These are phyloP conservation scores for Xiphophorus maculatus DNA, from an alignment of 2,113 vertebrate genomes.

Conservation along the genomic window DNA sequence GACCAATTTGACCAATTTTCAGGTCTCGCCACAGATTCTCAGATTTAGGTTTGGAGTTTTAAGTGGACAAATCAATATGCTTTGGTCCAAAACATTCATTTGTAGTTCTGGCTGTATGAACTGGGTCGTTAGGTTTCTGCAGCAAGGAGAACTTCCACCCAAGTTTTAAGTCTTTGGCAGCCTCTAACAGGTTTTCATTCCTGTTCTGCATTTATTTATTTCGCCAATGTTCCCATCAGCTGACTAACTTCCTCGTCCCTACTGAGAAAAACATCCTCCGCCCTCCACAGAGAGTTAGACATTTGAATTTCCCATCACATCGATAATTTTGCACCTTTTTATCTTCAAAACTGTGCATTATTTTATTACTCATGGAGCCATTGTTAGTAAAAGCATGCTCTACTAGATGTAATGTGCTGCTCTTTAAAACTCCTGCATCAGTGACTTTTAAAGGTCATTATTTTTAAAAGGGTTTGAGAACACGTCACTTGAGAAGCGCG, in stretches of 20 bases:
- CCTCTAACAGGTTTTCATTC: too few relatives aligned
- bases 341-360: neutral
- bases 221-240: neutral
- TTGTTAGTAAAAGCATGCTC: neutral
- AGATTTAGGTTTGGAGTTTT: neutral
- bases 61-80: neutral
- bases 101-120: too few relatives aligned
- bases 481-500: constrained; percentile 1
- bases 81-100: neutral
- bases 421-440: neutral
- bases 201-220: too few relatives aligned
- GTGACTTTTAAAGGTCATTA: neutral
- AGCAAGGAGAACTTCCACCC: too few relatives aligned
- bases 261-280: too few relatives aligned
- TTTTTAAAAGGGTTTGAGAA: constrained; percentile 26
- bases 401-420: neutral
- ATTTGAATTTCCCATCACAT: neutral
- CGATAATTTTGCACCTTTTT: neutral
- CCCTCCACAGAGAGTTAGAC: neutral
- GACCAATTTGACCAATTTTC: neutral
- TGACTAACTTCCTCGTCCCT: neutral
- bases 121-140: too few relatives aligned
- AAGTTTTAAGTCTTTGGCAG: too few relatives aligned
- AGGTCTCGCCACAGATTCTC: neutral
- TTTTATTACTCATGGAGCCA: neutral